Evolutionary conservation across 2,797 vertebrate genomes (phyloP).

Genomic region (Myioborus miniatus): DNA sequence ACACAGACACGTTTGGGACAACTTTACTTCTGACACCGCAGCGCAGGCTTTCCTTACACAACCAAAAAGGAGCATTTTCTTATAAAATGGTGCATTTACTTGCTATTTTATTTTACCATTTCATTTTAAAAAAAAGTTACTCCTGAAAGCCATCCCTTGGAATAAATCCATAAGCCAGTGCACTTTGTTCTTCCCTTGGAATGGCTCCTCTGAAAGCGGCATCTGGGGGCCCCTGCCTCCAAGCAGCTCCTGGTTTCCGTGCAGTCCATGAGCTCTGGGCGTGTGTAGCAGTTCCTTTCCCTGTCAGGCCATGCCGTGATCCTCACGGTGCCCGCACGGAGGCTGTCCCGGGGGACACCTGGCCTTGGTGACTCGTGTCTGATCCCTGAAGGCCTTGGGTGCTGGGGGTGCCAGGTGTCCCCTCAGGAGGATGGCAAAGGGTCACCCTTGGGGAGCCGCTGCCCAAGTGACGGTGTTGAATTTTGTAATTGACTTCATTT

Average conservation of each 20-base stretch:
- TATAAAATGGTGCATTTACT: constrained; percentile 13
- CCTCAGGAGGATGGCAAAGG: neutral
- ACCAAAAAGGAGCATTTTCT: neutral
- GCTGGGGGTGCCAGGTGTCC: neutral
- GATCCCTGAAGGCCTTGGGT: neutral
- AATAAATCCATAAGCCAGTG: neutral
- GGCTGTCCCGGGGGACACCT: neutral
- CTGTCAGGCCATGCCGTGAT: accelerated
- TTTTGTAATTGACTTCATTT: neutral
- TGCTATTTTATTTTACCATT: neutral
- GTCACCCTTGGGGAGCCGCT: neutral
- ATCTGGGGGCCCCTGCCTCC: neutral
- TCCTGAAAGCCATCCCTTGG: constrained; percentile 16
- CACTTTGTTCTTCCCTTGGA: neutral
- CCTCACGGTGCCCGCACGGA: neutral
- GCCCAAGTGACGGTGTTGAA: neutral
- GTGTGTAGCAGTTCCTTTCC: neutral
- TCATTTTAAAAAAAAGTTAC: neutral
- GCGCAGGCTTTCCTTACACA: constrained; percentile 9
- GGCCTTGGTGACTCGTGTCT: neutral
- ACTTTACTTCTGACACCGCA: constrained; percentile 2
- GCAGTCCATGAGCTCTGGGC: neutral
- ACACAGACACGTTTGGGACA: neutral
- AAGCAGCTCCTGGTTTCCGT: neutral
- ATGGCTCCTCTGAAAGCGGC: neutral